These are phyloP conservation scores for Eutrigla gurnardus DNA, from an alignment of 2,797 vertebrate species.

Conservation along the genomic window DNA sequence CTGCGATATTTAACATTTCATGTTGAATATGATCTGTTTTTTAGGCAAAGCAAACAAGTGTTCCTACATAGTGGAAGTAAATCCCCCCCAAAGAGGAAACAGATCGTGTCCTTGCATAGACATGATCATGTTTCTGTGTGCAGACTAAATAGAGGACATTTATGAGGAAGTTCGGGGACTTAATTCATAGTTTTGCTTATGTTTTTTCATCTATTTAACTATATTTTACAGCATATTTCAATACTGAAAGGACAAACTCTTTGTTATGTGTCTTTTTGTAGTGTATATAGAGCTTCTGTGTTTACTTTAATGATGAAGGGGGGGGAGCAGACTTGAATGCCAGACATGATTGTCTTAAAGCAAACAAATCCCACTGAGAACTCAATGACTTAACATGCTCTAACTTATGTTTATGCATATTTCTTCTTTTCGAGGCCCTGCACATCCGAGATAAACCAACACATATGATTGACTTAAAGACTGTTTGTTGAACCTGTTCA, in stretches of 20 bases:
- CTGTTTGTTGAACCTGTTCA: not conserved
- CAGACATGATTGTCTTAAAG: not conserved
- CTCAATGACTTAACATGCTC: not conserved
- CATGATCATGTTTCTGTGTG: not conserved
- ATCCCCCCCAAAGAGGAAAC: not conserved
- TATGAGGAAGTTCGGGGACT: not conserved
- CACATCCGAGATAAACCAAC: not conserved
- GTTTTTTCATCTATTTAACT: not conserved
- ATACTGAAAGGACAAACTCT: not conserved
- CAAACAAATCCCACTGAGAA: constrained; percentile 2
- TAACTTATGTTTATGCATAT: not conserved
- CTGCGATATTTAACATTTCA: not conserved
- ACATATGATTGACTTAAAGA: not conserved
- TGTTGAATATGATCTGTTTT: not conserved
- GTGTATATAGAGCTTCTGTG: not conserved
- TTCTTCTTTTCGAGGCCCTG: not conserved
- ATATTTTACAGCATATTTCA: constrained; percentile 13
- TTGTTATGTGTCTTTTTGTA: not conserved
- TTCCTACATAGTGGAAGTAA: constrained; percentile 1
- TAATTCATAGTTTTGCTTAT: not conserved
- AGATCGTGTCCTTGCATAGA: not conserved
- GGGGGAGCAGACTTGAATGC: not conserved
- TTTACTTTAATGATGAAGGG: constrained; percentile 14
- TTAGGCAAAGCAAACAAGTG: not conserved
- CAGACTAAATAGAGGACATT: not conserved